Base-by-base conservation (phyloP, 1,140 invertebrate genomes). In the Octopus bimaculoides region DNA sequence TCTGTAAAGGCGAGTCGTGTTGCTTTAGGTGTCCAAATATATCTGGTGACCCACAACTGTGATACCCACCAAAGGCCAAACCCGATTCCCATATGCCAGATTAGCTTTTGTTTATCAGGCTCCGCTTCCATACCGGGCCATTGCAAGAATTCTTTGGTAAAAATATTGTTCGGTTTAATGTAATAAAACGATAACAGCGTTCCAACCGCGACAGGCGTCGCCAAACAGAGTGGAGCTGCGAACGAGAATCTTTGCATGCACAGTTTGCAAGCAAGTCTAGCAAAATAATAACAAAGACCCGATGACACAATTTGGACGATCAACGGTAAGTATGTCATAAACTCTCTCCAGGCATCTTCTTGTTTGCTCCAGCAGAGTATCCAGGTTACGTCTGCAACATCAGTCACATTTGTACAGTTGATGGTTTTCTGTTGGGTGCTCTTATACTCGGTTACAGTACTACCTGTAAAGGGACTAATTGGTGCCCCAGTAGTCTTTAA, bases 11-110 rank as follows among this genome's bases (percentile, higher is more conserved):
- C 97, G 79, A 99, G 91, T 92, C 98, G 94, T 90, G 99, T 97
- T 84, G 96, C 96, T 91, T 98, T 98, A 0, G 98, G 98, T 5
- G 94, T 97, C 97, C 97, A 99, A 77, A 99, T 97, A 86, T 99
- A 97, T 69, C 98, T 91, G 0, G 96, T 96, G 52, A 99, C 95
- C 97, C 96, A 98, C 0, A 96, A 96, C 89, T 98, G 96, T 0
- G 96, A 97, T 4, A 98, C 90, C 52, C 98, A 90, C 97, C 96
- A 98, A 7, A 98, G 80, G 12, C 83, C 83, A 77, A 85, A 87
- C 54, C 97, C 89, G 95, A 86, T 78, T 41, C 85, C 86, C 66
- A 86, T 78, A 78, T 85, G 84, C 84, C 84, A 85, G 74, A 85
- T 85, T 5, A 85, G 61, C 84, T 82, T 83, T 52, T 81, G 79